These are phyloP conservation scores for Sitophilus oryzae DNA, from an alignment of 1,140 invertebrate genomes.

Conservation along the genomic window DNA sequence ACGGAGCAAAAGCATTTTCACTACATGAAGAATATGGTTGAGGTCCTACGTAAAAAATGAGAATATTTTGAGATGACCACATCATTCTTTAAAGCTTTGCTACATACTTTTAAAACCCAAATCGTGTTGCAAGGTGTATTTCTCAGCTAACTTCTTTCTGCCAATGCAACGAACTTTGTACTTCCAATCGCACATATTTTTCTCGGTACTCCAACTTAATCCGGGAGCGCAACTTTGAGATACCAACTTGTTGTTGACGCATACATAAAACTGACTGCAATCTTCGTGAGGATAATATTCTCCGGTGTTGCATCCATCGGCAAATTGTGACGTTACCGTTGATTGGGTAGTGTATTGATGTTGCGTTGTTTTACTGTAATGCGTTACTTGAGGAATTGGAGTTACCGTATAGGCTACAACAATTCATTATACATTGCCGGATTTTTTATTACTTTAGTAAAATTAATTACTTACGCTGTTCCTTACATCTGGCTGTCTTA, in stretches of 20 bases:
- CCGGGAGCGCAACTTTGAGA: constrained; percentile 63
- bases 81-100: not conserved
- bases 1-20: constrained; percentile 47
- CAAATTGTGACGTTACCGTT: constrained; percentile 3
- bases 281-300: constrained; percentile 54
- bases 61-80: constrained; percentile 3
- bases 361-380: constrained; percentile 20
- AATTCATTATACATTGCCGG: too few relatives aligned
- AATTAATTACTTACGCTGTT: constrained; percentile 32
- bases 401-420: constrained; percentile 5
- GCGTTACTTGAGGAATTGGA: constrained; percentile 4
- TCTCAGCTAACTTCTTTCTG: constrained; percentile 28
- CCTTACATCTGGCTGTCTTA: constrained; percentile 58
- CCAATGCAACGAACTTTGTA: constrained; percentile 46
- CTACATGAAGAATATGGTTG: constrained; percentile 52
- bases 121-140: constrained; percentile 14
- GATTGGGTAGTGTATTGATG: constrained; percentile 7
- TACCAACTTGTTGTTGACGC: constrained; percentile 60
- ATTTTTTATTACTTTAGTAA: not conserved
- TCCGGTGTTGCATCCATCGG: constrained; percentile 47
- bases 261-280: constrained; percentile 64
- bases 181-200: constrained; percentile 64
- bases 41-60: constrained; percentile 29
- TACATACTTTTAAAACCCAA: constrained; percentile 9
- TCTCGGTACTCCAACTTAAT: constrained; percentile 58